Percentiles rank a stretch among this genome's conserved stretches.
Conservation (phyloP, 2,113 vertebrate species). For the Hystrix cristata region DNA sequence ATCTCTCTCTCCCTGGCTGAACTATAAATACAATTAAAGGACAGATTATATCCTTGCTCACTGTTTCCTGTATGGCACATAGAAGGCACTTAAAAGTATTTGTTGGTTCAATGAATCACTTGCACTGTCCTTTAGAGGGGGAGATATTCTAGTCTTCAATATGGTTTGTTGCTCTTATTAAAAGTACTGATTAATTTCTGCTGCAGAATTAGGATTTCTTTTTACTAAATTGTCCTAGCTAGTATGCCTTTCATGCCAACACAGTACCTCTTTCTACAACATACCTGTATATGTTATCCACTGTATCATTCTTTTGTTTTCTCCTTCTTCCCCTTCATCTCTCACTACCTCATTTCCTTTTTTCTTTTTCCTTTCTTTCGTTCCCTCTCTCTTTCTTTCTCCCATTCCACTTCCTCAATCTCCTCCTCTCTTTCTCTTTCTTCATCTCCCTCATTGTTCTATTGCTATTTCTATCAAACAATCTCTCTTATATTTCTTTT, state of each 20-base stretch:
- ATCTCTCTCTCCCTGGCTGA: background rate
- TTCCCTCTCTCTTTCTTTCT: background rate
- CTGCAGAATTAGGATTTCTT: background rate
- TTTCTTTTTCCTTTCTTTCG: background rate
- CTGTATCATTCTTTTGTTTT: background rate
- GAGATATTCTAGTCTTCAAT: background rate
- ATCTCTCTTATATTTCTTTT: background rate
- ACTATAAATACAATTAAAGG: slow-evolving; percentile 71
- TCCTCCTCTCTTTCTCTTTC: rapidly evolving
- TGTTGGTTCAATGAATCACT: slow-evolving; percentile 44
- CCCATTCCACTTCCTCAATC: background rate
- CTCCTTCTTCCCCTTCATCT: background rate
- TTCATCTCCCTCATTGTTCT: background rate
- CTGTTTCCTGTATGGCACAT: background rate
- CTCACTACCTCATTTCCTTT: background rate
- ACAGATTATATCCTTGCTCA: slow-evolving; percentile 32
- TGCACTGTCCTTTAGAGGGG: background rate
- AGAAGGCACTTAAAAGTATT: slow-evolving; percentile 57
- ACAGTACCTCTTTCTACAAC: background rate
- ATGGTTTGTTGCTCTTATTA: background rate
- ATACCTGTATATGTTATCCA: background rate
- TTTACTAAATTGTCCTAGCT: background rate
- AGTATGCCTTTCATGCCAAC: background rate
- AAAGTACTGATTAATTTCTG: background rate
- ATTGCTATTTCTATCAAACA: background rate